phyloP scores from a whole-genome alignment of 2,797 vertebrate species.

The Carapus acus region DNA sequence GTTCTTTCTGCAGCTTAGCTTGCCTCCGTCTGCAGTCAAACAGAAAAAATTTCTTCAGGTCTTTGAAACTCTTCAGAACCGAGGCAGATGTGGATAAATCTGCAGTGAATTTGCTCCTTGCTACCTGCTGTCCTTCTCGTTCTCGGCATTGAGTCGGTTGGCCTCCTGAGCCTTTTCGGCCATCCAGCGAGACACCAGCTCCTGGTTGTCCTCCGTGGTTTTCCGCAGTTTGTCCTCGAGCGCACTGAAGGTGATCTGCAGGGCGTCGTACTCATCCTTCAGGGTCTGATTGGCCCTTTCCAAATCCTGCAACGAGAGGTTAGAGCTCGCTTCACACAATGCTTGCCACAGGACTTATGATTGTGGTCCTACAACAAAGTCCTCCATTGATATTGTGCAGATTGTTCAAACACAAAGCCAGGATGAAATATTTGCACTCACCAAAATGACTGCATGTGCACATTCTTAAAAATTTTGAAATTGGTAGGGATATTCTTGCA shows the following conservation, averaged over 20 bases:
- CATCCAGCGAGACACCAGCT: constrained; percentile 96
- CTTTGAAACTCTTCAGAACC: not conserved
- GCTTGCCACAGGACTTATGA: too few relatives aligned
- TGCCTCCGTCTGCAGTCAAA: constrained; percentile 79
- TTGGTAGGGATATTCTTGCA: not conserved
- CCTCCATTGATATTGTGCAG: too few relatives aligned
- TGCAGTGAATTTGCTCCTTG: not conserved
- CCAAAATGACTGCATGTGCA: too few relatives aligned
- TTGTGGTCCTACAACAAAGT: too few relatives aligned
- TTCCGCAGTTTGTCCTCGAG: constrained; percentile 93
- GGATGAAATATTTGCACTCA: too few relatives aligned
- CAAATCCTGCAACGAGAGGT: constrained; percentile 72
- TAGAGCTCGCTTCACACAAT: too few relatives aligned
- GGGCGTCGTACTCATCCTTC: constrained; percentile 94
- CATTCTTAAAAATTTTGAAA: not conserved
- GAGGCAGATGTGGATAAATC: not conserved
- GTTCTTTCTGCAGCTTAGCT: constrained; percentile 91
- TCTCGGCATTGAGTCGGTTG: constrained; percentile 91
- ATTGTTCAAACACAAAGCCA: too few relatives aligned
- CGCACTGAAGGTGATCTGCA: constrained; percentile 95
- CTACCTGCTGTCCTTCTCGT: constrained; percentile 92
- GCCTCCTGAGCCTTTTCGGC: constrained; percentile 97
- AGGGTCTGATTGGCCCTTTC: constrained; percentile 92
- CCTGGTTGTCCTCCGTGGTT: constrained; percentile 94
- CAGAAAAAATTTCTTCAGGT: not conserved